Percentiles rank a stretch among this genome's conserved stretches.
These are phyloP conservation scores for Lepeophtheirus nordmannii DNA, from an alignment of 2,888 invertebrate species.

Conservation along the genomic window DNA sequence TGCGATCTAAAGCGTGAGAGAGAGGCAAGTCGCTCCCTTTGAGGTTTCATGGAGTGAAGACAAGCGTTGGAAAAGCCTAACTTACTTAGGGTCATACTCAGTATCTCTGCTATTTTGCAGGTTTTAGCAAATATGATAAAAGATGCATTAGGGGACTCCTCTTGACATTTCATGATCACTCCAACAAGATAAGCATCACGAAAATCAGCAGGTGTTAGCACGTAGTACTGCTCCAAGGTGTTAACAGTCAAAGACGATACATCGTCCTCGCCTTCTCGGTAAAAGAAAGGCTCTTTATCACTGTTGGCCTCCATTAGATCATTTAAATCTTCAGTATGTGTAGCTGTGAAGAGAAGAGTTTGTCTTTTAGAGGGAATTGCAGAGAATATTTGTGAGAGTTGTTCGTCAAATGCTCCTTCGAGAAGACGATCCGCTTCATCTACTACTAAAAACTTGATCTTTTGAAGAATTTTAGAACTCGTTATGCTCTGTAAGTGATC, in stretches of 20 bases:
- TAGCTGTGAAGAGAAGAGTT: constrained; percentile 83
- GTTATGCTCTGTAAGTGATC: constrained; percentile 76
- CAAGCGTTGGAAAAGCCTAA: constrained; percentile 32
- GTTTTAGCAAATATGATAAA: constrained; percentile 89
- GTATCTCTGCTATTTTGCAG: constrained; percentile 54
- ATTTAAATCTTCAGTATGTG: constrained; percentile 66
- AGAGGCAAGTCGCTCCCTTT: constrained; percentile 65
- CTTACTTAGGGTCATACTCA: constrained; percentile 12
- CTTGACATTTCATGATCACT: constrained; percentile 56
- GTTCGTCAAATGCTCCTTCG: constrained; percentile 59
- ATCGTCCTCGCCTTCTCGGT: constrained; percentile 45
- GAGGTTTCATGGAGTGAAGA: constrained; percentile 82
- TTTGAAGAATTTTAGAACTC: constrained; percentile 59
- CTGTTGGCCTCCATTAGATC: constrained; percentile 37
- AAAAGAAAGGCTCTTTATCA: constrained; percentile 35
- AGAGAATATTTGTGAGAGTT: constrained; percentile 58
- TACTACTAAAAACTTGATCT: constrained; percentile 68
- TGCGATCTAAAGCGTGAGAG: constrained; percentile 79
- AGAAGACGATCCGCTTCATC: constrained; percentile 89
- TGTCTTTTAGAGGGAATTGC: constrained; percentile 62
- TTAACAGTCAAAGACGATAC: constrained; percentile 65
- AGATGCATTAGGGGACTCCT: constrained; percentile 55
- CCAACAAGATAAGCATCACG: constrained; percentile 82
- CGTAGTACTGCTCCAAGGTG: constrained; percentile 74
- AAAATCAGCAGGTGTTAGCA: constrained; percentile 75